Conservation (phyloP, 2,888 invertebrate genomes). For the Deladenus siricidicola region DNA sequence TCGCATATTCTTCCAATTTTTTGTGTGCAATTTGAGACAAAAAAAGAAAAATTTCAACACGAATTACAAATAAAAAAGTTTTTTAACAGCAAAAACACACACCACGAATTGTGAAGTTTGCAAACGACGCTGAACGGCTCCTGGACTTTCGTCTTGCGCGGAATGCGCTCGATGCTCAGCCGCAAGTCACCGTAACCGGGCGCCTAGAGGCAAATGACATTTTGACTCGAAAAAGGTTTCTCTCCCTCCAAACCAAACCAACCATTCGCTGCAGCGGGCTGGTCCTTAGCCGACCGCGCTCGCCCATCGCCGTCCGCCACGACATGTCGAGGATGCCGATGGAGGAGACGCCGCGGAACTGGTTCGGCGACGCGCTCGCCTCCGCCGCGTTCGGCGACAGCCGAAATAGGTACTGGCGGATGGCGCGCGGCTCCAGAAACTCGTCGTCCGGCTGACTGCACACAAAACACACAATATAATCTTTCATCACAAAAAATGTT, state of each 20-base stretch:
- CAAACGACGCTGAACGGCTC: conserved; percentile 75
- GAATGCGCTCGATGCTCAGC: conserved; percentile 74
- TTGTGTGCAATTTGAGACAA: too few relatives aligned
- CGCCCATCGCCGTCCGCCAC: conserved; percentile 93
- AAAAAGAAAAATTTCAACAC: too few relatives aligned
- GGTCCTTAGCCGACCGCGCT: conserved; percentile 89
- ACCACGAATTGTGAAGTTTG: conserved; percentile 69
- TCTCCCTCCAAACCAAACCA: too few relatives aligned
- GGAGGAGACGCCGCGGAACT: conserved; percentile 65
- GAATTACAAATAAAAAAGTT: too few relatives aligned
- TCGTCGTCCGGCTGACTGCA: conserved; percentile 4
- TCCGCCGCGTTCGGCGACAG: conserved; percentile 56
- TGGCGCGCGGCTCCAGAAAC: conserved; percentile 73
- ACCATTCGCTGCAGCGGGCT: conserved; percentile 77
- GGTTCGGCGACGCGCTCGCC: conserved; percentile 18
- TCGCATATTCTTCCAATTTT: too few relatives aligned
- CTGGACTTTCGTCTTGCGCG: conserved; percentile 74
- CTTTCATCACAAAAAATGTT: too few relatives aligned
- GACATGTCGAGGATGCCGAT: conserved; percentile 91
- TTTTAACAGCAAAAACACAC: conserved; percentile 46
- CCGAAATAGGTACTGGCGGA: conserved; percentile 88
- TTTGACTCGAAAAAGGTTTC: too few relatives aligned
- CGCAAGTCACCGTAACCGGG: conserved; percentile 85
- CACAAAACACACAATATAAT: too few relatives aligned
- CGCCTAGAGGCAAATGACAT: conserved; percentile 57